Evolutionary conservation across 2,888 invertebrate species (phyloP).

Genomic region (Drosophila trichaetosa): DNA sequence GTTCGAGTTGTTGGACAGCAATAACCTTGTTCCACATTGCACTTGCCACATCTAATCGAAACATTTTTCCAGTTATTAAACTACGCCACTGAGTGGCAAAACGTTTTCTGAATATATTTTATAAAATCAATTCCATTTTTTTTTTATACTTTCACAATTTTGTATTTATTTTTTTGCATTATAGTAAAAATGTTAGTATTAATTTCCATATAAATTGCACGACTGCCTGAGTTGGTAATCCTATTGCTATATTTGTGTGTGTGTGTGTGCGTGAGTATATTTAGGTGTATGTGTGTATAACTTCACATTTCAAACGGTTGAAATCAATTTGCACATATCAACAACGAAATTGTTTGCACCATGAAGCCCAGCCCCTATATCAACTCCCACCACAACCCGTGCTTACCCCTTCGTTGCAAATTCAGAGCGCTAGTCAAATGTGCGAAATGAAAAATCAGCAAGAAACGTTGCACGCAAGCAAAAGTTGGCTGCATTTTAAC

Average conservation of each 20-base stretch:
- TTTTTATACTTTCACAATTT: constrained; percentile 3
- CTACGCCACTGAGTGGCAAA: constrained; percentile 41
- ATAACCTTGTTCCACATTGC: constrained; percentile 1
- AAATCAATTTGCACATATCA: constrained; percentile 81
- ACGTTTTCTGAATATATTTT: constrained; percentile 52
- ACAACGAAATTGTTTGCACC: constrained; percentile 78
- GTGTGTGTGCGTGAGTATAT: not conserved
- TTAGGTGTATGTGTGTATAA: constrained; percentile 25
- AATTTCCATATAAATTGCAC: constrained; percentile 76
- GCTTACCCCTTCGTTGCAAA: constrained; percentile 4
- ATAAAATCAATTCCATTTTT: constrained; percentile 61
- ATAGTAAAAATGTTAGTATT: constrained; percentile 72
- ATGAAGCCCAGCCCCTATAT: constrained; percentile 38
- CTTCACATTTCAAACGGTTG: constrained; percentile 74
- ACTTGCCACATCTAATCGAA: constrained; percentile 4
- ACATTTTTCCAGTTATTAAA: constrained; percentile 21
- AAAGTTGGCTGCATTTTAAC: constrained; percentile 57
- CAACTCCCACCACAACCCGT: not conserved
- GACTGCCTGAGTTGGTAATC: constrained; percentile 42
- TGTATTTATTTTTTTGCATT: constrained; percentile 15
- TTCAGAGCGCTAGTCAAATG: constrained; percentile 47
- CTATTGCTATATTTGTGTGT: constrained; percentile 34
- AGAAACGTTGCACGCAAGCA: constrained; percentile 60
- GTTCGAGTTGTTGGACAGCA: not conserved
- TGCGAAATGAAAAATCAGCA: constrained; percentile 77